Percentiles rank a stretch among this genome's conserved stretches.
phyloP scores from a whole-genome alignment of 1,140 invertebrate species.

The Pseudomyrmex sp. region DNA sequence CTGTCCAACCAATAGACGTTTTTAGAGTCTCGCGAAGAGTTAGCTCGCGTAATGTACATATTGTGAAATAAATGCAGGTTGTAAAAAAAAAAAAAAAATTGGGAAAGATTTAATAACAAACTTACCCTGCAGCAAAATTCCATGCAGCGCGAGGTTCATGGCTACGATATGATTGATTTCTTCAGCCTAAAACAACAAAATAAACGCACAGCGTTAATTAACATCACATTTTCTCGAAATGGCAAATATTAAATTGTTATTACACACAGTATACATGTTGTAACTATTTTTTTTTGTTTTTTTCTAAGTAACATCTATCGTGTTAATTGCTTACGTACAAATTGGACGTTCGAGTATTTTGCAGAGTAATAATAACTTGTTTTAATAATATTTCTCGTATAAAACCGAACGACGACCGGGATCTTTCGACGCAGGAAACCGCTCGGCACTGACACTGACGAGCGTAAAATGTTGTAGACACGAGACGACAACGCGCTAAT shows the following conservation, averaged over 20 bases:
- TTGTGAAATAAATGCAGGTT: not conserved
- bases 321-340: not conserved
- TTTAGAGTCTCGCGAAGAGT: not conserved
- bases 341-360: not conserved
- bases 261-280: too few relatives aligned
- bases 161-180: conserved; percentile 78
- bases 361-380: not conserved
- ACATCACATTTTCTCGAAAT: not conserved
- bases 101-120: not conserved
- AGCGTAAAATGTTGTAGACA: not conserved
- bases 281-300: too few relatives aligned
- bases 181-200: conserved; percentile 75
- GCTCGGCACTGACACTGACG: not conserved
- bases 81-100: not conserved
- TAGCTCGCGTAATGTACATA: not conserved
- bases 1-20: not conserved
- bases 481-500: not conserved
- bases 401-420: not conserved
- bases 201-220: not conserved
- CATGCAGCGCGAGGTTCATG: conserved; percentile 86
- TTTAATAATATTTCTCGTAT: not conserved
- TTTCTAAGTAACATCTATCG: too few relatives aligned
- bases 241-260: conserved; percentile 1
- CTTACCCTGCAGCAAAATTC: conserved; percentile 84
- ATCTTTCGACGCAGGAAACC: not conserved